These are phyloP conservation scores for Gambelia wislizenii DNA, from an alignment of 2,797 vertebrate genomes.

Conservation along the genomic window DNA sequence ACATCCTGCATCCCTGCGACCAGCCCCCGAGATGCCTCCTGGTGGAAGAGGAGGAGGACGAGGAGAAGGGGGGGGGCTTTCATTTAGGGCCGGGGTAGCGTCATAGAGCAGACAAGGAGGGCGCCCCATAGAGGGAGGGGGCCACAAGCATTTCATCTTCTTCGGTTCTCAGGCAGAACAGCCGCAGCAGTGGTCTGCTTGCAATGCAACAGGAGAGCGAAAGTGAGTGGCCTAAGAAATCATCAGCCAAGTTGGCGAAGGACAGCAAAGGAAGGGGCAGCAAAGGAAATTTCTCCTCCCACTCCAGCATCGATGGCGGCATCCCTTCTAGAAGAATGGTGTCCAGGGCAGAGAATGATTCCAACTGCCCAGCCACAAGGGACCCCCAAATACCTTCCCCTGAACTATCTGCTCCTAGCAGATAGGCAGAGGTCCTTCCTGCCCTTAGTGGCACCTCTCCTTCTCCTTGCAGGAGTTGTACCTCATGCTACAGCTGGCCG, in stretches of 20 bases:
- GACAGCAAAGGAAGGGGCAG: too few species aligned
- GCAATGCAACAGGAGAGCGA: background rate
- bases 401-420: too few species aligned
- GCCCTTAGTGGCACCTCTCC: background rate
- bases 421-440: background rate
- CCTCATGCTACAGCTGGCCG: background rate
- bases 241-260: background rate
- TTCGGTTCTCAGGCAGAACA: too few species aligned
- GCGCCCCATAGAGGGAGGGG: background rate
- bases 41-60: background rate
- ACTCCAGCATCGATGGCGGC: too few species aligned
- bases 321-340: background rate
- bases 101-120: background rate
- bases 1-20: slow-evolving; percentile 50
- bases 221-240: background rate
- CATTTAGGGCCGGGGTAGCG: background rate
- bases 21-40: background rate
- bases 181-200: background rate
- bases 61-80: background rate
- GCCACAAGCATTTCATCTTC: background rate
- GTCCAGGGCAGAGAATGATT: background rate
- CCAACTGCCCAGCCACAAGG: background rate
- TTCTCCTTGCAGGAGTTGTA: background rate
- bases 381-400: too few species aligned
- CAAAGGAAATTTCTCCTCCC: background rate